Conservation (phyloP, 2,888 invertebrate species). For the Charanyca ferruginea region DNA sequence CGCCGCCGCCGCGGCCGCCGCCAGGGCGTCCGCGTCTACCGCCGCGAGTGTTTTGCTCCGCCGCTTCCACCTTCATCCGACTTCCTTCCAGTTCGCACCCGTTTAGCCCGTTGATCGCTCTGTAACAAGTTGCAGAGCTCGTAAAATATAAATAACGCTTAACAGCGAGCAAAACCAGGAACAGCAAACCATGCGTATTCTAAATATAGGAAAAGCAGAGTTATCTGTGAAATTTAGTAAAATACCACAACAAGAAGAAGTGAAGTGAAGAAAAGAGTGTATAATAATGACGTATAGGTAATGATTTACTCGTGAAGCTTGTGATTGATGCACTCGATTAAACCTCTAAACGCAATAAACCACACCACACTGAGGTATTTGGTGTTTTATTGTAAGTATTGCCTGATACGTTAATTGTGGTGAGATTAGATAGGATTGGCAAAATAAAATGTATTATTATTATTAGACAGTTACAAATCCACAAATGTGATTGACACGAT, state of each 20-base stretch:
- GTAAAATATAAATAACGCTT: slow-evolving; percentile 7
- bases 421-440: no score
- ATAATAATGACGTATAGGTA: not conserved
- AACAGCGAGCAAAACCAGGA: slow-evolving; percentile 16
- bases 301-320: not conserved
- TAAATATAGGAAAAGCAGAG: slow-evolving; percentile 21
- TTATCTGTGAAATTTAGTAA: slow-evolving; percentile 5
- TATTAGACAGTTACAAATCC: not conserved
- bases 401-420: no score
- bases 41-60: slow-evolving; percentile 91
- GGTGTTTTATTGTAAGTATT: no score
- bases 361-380: not conserved
- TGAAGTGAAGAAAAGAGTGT: slow-evolving; percentile 6
- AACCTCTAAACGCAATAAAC: not conserved
- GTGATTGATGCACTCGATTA: not conserved
- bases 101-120: slow-evolving; percentile 96
- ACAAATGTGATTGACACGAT: not conserved
- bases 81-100: slow-evolving; percentile 96
- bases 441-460: no score
- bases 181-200: slow-evolving; percentile 37
- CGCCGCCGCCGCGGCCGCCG: slow-evolving; percentile 92
- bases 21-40: slow-evolving; percentile 90
- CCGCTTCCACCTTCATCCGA: slow-evolving; percentile 96
- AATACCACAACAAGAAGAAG: slow-evolving; percentile 5
- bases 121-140: slow-evolving; percentile 83